phyloP scores from a whole-genome alignment of 2,797 vertebrate genomes.

The Salarias fasciatus region DNA sequence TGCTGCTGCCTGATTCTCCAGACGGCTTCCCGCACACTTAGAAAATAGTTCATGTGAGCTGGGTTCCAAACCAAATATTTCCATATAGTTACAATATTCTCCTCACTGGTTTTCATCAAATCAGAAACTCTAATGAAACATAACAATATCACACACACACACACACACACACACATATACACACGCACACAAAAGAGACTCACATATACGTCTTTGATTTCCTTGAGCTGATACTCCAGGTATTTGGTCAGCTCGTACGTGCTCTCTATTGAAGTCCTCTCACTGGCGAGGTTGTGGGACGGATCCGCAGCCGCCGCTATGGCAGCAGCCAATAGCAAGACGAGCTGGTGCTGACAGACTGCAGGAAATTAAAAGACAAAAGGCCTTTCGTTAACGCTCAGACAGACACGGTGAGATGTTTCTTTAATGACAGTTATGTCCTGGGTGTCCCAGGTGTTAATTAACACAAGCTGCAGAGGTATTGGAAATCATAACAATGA shows the following conservation, averaged over 20 bases:
- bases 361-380: slow-evolving; percentile 30
- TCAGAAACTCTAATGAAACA: neutral
- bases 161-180: no score
- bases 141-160: neutral
- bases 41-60: no score
- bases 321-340: slow-evolving; percentile 86
- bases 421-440: slow-evolving; percentile 36
- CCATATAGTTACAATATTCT: no score
- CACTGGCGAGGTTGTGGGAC: slow-evolving; percentile 88
- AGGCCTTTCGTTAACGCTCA: slow-evolving; percentile 33
- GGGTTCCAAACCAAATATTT: no score
- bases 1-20: no score
- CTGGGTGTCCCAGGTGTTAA: slow-evolving; percentile 40
- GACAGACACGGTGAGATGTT: slow-evolving; percentile 21
- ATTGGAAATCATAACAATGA: slow-evolving; percentile 60
- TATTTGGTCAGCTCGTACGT: slow-evolving; percentile 98
- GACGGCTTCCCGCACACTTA: no score
- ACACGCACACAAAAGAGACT: no score
- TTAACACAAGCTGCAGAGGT: slow-evolving; percentile 35
- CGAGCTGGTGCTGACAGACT: slow-evolving; percentile 76
- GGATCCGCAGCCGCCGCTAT: slow-evolving; percentile 82
- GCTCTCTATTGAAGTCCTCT: slow-evolving; percentile 94
- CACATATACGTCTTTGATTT: slow-evolving; percentile 95
- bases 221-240: slow-evolving; percentile 96
- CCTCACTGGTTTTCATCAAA: no score